Percentiles rank a stretch among this genome's conserved stretches.
phyloP scores from a whole-genome alignment of 1,140 invertebrate species.

The Drosophila pallidifrons region DNA sequence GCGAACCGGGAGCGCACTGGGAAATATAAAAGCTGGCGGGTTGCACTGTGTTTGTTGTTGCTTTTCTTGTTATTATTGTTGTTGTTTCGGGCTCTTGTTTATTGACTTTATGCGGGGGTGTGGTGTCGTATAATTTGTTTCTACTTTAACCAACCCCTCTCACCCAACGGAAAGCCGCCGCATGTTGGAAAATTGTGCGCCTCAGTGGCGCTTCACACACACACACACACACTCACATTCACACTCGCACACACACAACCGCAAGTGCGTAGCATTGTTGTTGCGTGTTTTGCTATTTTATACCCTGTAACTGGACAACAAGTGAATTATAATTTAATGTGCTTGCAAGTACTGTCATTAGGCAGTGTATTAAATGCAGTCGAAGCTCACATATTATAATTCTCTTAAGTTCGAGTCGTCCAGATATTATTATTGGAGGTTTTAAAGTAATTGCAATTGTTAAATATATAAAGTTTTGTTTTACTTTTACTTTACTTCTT shows the following conservation, averaged over 20 bases:
- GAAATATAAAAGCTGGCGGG: slow-evolving; percentile 75
- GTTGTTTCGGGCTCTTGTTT: slow-evolving; percentile 67
- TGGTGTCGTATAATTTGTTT: slow-evolving; percentile 80
- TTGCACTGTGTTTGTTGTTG: slow-evolving; percentile 47
- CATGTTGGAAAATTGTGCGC: slow-evolving; percentile 75
- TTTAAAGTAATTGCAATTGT: too few species aligned
- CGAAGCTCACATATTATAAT: too few species aligned
- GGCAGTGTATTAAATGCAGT: too few species aligned
- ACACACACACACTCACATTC: slow-evolving; percentile 19
- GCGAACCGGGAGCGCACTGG: slow-evolving; percentile 46
- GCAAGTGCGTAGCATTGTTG: slow-evolving; percentile 41
- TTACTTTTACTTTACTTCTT: too few species aligned
- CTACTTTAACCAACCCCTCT: slow-evolving; percentile 73
- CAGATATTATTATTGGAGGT: too few species aligned
- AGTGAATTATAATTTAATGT: slow-evolving; percentile 13
- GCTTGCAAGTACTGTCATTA: not conserved
- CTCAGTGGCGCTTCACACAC: slow-evolving; percentile 66
- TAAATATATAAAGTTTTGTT: too few species aligned
- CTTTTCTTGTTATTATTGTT: slow-evolving; percentile 59
- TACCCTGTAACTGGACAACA: slow-evolving; percentile 29
- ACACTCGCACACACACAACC: slow-evolving; percentile 5
- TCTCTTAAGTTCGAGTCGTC: too few species aligned
- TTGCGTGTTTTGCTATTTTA: slow-evolving; percentile 29
- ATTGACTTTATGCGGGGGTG: slow-evolving; percentile 74
- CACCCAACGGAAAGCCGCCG: slow-evolving; percentile 15